Evolutionary conservation across 2,888 invertebrate species (phyloP), one percentile per base, ranked within the genome.

Genomic region (Stramonita haemastoma): DNA sequence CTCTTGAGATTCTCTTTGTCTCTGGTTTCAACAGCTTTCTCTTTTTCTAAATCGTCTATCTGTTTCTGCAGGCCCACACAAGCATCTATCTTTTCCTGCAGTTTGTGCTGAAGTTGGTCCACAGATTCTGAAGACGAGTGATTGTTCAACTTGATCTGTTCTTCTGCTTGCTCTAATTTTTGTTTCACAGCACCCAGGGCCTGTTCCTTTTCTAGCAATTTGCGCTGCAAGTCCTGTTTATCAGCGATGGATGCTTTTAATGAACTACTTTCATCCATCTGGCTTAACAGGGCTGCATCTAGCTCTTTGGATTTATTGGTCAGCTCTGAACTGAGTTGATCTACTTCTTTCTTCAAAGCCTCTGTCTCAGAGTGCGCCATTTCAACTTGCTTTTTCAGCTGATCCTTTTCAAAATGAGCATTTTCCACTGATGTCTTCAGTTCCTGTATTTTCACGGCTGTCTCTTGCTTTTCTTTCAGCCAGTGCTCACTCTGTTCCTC

Each of bases 251-350:
- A 73, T 19, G 66, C 32, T 32, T 89, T 89, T 73, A 89, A 26
- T 26, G 77, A 70, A 83, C 90, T 91, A 1, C 90, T 89, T n/a
- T 91, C 85, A 66, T 93, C 92, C 22, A 92, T 89, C 81, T 93
- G 91, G 60, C 89, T 86, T 81, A 92, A 91, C 36, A 77, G 66
- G 13, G 89, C 32, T 56, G 29, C n/a, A 60, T 66, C 86, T 6
- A 89, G 34, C 46, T 89, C 86, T 70, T 26, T 26, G 32, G n/a
- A 56, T 60, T 89, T 90, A 15, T 73, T 70, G 36, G 60, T 57
- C 57, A 89, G 84, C 79, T 90, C 86, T 46, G 89, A 87, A 81
- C 91, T 90, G 32, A 92, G 57, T 19, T 60, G 46, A 29, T 88
- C 34, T 32, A 92, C 17, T 83, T 90, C 89, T 36, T n/a, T 73